Evolutionary conservation across 2,797 vertebrate genomes (phyloP), one percentile per base, ranked within the genome.

Genomic region (Orientallactaga sibirica): DNA sequence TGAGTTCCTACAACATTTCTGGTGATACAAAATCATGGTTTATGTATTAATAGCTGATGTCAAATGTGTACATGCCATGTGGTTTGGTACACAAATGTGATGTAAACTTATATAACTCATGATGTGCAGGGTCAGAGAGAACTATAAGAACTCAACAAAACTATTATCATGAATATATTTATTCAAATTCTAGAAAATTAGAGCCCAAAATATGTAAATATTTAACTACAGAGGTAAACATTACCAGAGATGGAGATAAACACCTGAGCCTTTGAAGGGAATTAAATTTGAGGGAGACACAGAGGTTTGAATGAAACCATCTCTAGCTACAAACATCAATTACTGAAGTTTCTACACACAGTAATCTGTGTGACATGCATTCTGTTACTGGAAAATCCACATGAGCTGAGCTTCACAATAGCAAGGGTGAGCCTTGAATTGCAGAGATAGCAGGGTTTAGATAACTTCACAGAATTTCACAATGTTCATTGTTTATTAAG

Each of bases 141-240:
- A 83, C 11, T 58, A 71, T 12, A 16, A 22, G 12, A 77, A 77
- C n/a, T 73, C 58, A 9, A 80, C 37, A 68, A 12, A 3, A 80
- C 12, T 1, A 19, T 55, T 15, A 74, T 79, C 25, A 7, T 87
- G 18, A 95, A 91, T 43, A 24, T 77, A 84, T 52, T 14, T 61
- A 12, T 64, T 77, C 3, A 86, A 76, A 3, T 88, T 88, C 19
- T 76, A 3, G 52, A 14, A 48, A 86, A 43, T 33, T 7, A 64
- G 33, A 92, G 58, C 11, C 70, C 90, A 62, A 64, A 83, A n/a
- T 75, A 37, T 85, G 41, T 77, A 89, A 67, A 80, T 84, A 77
- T 24, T 94, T 91, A 73, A 80, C 55, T 80, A 0, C 7, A 87
- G 92, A 95, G 25, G 7, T 7, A 79, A 91, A 29, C 8, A 71